Percentiles rank a stretch among this genome's conserved stretches.
These are phyloP conservation scores for Phasianus colchicus DNA, from an alignment of 2,113 vertebrate species.

Conservation along the genomic window DNA sequence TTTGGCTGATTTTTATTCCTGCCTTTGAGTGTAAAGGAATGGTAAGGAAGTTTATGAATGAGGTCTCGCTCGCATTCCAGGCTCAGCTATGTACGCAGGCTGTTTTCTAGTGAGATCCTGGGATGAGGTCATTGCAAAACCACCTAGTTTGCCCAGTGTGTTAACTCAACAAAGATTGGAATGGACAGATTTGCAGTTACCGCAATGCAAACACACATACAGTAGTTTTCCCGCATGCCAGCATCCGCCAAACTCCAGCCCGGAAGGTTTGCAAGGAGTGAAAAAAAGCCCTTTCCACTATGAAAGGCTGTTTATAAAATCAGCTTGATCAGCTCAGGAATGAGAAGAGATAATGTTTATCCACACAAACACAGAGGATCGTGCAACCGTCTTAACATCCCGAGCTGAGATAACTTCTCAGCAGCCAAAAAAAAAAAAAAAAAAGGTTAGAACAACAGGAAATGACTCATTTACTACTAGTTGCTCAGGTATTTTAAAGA, in stretches of 20 bases:
- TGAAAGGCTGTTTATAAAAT: slow-evolving; percentile 42
- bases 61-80: slow-evolving; percentile 54
- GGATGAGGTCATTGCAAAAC: slow-evolving; percentile 62
- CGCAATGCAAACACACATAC: slow-evolving; percentile 24
- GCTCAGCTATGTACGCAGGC: neutral
- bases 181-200: slow-evolving; percentile 34
- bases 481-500: slow-evolving; percentile 73
- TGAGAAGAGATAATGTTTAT: slow-evolving; percentile 55
- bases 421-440: neutral
- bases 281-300: neutral
- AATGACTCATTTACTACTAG: slow-evolving; percentile 70
- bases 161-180: slow-evolving; percentile 61
- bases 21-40: slow-evolving; percentile 54
- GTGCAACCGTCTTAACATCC: neutral
- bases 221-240: slow-evolving; percentile 33
- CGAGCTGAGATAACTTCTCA: neutral
- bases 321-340: slow-evolving; percentile 36
- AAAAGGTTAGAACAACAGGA: slow-evolving; percentile 66
- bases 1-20: slow-evolving; percentile 64
- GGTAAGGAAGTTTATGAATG: slow-evolving; percentile 70
- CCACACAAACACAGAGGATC: neutral
- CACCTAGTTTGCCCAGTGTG: slow-evolving; percentile 56
- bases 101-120: slow-evolving; percentile 30
- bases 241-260: neutral
- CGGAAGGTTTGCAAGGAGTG: neutral